Evolutionary conservation across 2,113 vertebrate species (phyloP).

Genomic region (Epinephelus moara): DNA sequence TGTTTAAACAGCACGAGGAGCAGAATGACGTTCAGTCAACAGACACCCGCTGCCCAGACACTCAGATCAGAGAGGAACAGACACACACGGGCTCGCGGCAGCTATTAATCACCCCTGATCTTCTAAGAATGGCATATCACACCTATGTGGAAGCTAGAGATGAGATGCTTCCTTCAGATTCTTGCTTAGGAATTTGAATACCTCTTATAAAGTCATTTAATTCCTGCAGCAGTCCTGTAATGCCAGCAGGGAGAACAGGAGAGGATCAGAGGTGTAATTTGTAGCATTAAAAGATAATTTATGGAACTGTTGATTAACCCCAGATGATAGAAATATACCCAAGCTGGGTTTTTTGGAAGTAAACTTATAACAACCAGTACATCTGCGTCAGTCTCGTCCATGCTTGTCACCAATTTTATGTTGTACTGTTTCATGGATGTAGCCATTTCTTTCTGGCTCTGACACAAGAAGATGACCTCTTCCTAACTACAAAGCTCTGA

Average conservation of each 20-base stretch:
- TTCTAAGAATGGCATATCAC: constrained; percentile 55
- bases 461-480: neutral
- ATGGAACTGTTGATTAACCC: neutral
- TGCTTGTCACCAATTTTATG: neutral
- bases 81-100: constrained; percentile 74
- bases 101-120: constrained; percentile 63
- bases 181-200: constrained; percentile 2
- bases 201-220: neutral
- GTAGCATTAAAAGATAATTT: neutral
- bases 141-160: constrained; percentile 45
- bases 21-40: constrained; percentile 87
- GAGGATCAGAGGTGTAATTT: neutral
- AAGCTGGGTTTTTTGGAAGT: neutral
- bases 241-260: neutral
- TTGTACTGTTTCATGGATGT: neutral
- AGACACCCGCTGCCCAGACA: constrained; percentile 81
- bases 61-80: constrained; percentile 84
- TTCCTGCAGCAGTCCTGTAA: no score
- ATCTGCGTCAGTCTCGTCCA: neutral
- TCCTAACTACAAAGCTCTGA: neutral
- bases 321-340: neutral
- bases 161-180: constrained; percentile 45
- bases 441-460: neutral
- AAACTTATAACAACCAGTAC: no score
- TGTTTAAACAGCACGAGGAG: constrained; percentile 88